Evolutionary conservation across 2,797 vertebrate species (phyloP).

Genomic region (Mus spretus): DNA sequence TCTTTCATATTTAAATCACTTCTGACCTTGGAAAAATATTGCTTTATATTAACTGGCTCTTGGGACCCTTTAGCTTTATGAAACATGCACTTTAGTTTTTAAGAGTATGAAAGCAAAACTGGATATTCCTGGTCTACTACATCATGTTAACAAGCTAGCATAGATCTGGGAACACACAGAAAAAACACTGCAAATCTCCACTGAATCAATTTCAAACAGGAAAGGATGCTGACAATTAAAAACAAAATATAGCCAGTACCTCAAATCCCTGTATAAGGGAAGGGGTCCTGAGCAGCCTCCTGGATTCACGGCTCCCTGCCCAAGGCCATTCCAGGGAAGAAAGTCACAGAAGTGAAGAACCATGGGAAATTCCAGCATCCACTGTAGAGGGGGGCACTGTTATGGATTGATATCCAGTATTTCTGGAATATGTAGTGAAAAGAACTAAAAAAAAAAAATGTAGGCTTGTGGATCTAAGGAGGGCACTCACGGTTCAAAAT

Average conservation of each 20-base stretch:
- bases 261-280: constrained; percentile 48
- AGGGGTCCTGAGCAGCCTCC: constrained; percentile 18
- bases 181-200: constrained; percentile 51
- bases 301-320: constrained; percentile 36
- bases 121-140: constrained; percentile 64
- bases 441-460: constrained; percentile 53
- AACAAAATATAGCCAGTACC: constrained; percentile 52
- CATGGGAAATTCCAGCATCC: constrained; percentile 53
- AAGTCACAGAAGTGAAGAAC: constrained; percentile 61
- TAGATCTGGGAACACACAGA: constrained; percentile 67
- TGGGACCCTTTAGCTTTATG: constrained; percentile 80
- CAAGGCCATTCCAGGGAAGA: constrained; percentile 55
- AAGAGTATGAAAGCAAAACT: constrained; percentile 78
- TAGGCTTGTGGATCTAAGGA: neutral
- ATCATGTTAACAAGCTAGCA: constrained; percentile 76
- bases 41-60: constrained; percentile 78
- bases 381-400: constrained; percentile 30
- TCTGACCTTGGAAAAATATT: constrained; percentile 81
- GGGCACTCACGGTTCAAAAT: constrained; percentile 30
- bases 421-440: constrained; percentile 29
- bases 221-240: constrained; percentile 67
- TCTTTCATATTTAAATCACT: constrained; percentile 82
- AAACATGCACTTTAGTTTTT: constrained; percentile 77
- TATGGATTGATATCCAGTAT: constrained; percentile 28
- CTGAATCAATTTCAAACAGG: constrained; percentile 63